Evolutionary conservation across 2,797 vertebrate species (phyloP).

Genomic region (Craterocephalus amniculus): DNA sequence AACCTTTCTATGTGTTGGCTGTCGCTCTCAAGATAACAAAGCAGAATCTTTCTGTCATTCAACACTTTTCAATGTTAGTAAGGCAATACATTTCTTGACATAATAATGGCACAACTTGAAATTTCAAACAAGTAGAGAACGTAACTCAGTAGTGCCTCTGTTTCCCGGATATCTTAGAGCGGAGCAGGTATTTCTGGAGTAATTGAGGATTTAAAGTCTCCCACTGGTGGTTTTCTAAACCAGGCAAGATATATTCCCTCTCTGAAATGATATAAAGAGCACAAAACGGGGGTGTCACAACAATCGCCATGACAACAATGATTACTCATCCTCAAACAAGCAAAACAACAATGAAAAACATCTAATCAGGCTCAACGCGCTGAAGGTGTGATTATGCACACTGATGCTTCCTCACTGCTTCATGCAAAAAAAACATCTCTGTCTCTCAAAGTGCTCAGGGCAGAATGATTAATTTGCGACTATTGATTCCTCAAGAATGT

Average conservation of each 20-base stretch:
- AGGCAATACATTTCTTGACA: neutral
- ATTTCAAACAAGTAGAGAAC: neutral
- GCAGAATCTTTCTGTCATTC: neutral
- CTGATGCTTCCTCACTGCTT: slow-evolving; percentile 54
- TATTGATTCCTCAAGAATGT: slow-evolving; percentile 85
- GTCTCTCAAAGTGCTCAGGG: slow-evolving; percentile 69
- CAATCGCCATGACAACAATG: slow-evolving; percentile 72
- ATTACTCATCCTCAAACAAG: slow-evolving; percentile 71
- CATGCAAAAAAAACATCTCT: slow-evolving; percentile 61
- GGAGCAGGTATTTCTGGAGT: neutral
- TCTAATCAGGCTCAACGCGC: slow-evolving; percentile 59
- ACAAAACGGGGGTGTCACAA: slow-evolving; percentile 61
- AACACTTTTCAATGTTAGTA: neutral
- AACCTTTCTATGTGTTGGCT: neutral
- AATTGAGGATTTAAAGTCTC: slow-evolving; percentile 32
- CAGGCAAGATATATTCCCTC: slow-evolving; percentile 37
- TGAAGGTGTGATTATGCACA: slow-evolving; percentile 69
- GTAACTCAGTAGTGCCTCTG: neutral
- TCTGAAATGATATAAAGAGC: slow-evolving; percentile 55
- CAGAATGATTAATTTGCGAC: slow-evolving; percentile 86
- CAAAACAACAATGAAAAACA: slow-evolving; percentile 69
- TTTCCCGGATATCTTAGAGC: neutral
- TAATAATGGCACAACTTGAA: neutral
- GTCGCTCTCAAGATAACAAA: neutral
- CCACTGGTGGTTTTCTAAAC: slow-evolving; percentile 26